Percentiles rank a stretch among this genome's conserved stretches.
Evolutionary conservation across 1,140 invertebrate genomes (phyloP).

Genomic region (Metaphire vulgaris): DNA sequence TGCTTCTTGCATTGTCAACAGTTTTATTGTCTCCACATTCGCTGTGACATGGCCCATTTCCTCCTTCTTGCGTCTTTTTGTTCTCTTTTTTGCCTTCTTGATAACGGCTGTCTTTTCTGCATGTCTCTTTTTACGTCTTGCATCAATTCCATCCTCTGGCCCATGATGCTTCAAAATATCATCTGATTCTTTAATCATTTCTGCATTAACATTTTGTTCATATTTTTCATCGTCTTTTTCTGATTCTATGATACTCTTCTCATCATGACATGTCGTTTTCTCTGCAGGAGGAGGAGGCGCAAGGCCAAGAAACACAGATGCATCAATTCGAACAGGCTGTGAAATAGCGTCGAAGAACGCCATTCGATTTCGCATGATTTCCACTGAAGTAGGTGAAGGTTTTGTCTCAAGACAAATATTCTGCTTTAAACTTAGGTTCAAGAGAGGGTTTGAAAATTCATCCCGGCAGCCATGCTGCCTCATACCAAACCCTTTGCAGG

Average conservation of each 20-base stretch:
- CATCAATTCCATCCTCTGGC: background rate
- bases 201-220: background rate
- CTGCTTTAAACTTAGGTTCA: background rate
- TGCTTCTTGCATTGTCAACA: background rate
- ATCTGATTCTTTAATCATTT: background rate
- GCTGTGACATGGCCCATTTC: background rate
- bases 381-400: constrained; percentile 23
- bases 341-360: constrained; percentile 25
- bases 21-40: background rate
- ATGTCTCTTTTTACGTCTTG: background rate
- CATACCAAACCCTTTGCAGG: too few relatives aligned
- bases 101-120: background rate
- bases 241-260: too few relatives aligned
- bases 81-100: background rate
- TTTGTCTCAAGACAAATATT: constrained; percentile 14
- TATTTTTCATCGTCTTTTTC: background rate
- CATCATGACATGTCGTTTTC: too few relatives aligned
- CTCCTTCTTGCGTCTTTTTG: background rate
- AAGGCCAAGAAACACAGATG: constrained; percentile 28
- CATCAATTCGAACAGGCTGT: constrained; percentile 30
- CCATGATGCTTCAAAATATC: background rate
- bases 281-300: background rate
- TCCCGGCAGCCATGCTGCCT: background rate
- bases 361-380: constrained; percentile 24
- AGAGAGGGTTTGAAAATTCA: constrained; percentile 33